Percentiles rank a stretch among this genome's conserved stretches.
These are phyloP conservation scores for Anabas testudineus DNA, from an alignment of 2,797 vertebrate genomes.

Conservation along the genomic window DNA sequence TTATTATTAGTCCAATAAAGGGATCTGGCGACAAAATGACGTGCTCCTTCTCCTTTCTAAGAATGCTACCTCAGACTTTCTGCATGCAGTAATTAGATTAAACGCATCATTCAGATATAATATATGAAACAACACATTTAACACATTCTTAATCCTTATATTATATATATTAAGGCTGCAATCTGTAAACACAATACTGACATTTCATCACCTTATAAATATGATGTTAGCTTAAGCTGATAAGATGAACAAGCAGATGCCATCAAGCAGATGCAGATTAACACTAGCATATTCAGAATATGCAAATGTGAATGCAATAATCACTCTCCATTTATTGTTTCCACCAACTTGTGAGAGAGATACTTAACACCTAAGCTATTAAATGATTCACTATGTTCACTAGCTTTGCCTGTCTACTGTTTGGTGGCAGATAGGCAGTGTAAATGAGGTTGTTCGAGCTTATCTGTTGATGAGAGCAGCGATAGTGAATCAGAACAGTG, in stretches of 20 bases:
- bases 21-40: not conserved
- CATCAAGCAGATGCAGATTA: too few relatives aligned
- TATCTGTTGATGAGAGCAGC: too few relatives aligned
- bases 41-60: not conserved
- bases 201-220: not conserved
- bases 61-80: not conserved
- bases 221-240: too few relatives aligned
- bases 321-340: not conserved
- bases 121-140: not conserved
- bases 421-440: not conserved
- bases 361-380: not conserved
- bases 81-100: slow-evolving; percentile 1
- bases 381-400: not conserved
- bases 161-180: too few relatives aligned
- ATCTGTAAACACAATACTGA: not conserved
- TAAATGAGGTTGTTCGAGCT: too few relatives aligned
- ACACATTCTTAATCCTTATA: too few relatives aligned
- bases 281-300: not conserved
- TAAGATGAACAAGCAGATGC: not conserved
- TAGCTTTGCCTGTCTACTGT: not conserved
- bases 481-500: too few relatives aligned
- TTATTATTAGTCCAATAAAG: slow-evolving; percentile 6
- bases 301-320: not conserved
- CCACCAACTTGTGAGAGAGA: not conserved
- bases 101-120: not conserved